Percentiles rank a stretch among this genome's conserved stretches.
phyloP scores from a whole-genome alignment of 2,888 invertebrate genomes.

The Aspidiotus rigidus region DNA sequence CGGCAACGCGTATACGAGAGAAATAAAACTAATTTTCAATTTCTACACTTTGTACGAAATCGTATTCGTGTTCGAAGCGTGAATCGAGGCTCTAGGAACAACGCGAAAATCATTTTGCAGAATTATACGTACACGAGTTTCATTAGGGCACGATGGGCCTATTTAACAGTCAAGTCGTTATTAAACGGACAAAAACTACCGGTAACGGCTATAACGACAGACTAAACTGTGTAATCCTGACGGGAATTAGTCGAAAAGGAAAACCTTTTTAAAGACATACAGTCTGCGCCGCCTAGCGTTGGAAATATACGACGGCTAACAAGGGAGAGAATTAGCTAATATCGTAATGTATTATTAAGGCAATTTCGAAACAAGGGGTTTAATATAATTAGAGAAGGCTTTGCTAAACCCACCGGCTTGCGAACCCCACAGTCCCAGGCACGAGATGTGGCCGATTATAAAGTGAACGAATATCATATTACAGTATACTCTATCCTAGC shows the following conservation, averaged over 20 bases:
- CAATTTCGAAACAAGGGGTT: constrained; percentile 32
- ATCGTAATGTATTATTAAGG: constrained; percentile 34
- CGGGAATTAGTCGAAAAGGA: constrained; percentile 20
- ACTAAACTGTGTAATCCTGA: constrained; percentile 27
- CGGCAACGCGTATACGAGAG: too few species aligned
- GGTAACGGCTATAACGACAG: constrained; percentile 27
- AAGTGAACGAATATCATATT: constrained; percentile 34
- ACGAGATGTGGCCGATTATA: constrained; percentile 32
- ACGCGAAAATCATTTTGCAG: too few species aligned
- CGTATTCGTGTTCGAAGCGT: too few species aligned
- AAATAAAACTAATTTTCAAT: too few species aligned
- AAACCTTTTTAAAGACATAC: constrained; percentile 19
- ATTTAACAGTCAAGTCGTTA: constrained; percentile 26
- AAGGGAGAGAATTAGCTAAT: constrained; percentile 33
- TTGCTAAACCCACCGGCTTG: constrained; percentile 17
- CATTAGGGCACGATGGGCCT: background rate
- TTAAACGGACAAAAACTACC: constrained; percentile 28
- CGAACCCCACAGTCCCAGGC: constrained; percentile 20
- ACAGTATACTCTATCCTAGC: background rate
- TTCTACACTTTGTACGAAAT: too few species aligned
- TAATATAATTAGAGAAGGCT: constrained; percentile 33
- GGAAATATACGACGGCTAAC: constrained; percentile 19
- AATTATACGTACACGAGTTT: too few species aligned
- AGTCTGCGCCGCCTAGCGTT: constrained; percentile 13
- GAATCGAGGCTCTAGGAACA: too few species aligned